Evolutionary conservation across 2,113 vertebrate genomes (phyloP).

Genomic region (Neopipo cinnamomea): DNA sequence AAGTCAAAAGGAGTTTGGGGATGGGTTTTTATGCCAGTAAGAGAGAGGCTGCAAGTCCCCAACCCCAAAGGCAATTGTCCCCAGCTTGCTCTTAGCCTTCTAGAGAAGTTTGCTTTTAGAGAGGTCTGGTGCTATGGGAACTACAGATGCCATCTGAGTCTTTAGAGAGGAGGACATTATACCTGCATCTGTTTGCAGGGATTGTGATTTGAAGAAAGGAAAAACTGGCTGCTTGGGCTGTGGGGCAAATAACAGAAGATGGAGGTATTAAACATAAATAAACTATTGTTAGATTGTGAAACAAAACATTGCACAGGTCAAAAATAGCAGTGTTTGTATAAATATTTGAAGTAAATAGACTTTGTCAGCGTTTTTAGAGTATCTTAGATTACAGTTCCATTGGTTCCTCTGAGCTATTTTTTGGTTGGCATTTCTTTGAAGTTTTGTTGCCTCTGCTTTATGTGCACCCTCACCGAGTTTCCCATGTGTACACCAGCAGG

Average conservation of each 20-base stretch:
- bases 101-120: not conserved
- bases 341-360: not conserved
- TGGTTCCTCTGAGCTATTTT: not conserved
- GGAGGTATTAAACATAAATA: not conserved
- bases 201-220: not conserved
- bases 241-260: not conserved
- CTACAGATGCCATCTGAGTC: not conserved
- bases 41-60: not conserved
- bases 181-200: not conserved
- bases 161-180: not conserved
- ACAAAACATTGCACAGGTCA: not conserved
- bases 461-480: not conserved
- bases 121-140: not conserved
- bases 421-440: not conserved
- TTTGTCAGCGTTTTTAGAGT: not conserved
- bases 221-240: not conserved
- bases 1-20: not conserved
- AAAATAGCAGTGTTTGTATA: not conserved
- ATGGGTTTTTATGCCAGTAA: not conserved
- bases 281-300: not conserved
- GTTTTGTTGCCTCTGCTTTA: not conserved
- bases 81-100: accelerated
- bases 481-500: not conserved
- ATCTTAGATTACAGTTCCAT: not conserved
- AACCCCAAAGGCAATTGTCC: not conserved